Base-by-base conservation (phyloP, 2,797 vertebrate species). In the Bradypodion pumilum region DNA sequence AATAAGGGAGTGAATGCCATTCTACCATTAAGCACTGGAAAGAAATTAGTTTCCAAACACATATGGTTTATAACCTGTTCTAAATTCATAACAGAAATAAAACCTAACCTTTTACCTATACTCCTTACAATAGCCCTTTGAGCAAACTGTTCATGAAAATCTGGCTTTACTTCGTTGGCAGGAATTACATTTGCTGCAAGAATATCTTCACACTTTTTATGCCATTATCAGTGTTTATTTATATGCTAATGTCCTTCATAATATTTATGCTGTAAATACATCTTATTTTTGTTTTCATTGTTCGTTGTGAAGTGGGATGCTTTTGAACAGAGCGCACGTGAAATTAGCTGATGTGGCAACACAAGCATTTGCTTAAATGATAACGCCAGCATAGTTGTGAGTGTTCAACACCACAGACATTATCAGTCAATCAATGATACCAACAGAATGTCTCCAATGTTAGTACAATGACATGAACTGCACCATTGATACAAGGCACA, bases 201-300 rank as follows among this genome's bases (percentile, higher is more conserved):
- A 88, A 80, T 19, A 81, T 23, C 44, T 84, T 87, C 75, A 27
- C 76, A 12, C 32, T 80, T 7, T 88, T 90, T 87, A 79, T 29
- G 63, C 15, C 85, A 89, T 85, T 79, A 68, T 52, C 49, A 32
- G 16, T 35, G 63, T 86, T 85, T 90, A 32, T 86, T 90, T 86
- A 76, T 81, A 62, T 74, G 77, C 7, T 85, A 88, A 81, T 82
- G 81, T 4, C 46, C 78, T 46, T 80, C 87, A 85, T 82, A 87
- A 27, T 81, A 81, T 85, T 32, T 86, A 68, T 82, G 65, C 56
- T 87, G 81, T 86, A 92, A 88, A 85, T 75, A 85, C 27, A 79
- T 56, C 4, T 87, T 84, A 72, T 65, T 87, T 78, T 75, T 80
- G 27, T 59, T 92, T 92, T 82, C 32, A 79, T 62, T 92, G 62